Evolutionary conservation across 2,113 vertebrate species (phyloP).

Genomic region (Pristiophorus japonicus): DNA sequence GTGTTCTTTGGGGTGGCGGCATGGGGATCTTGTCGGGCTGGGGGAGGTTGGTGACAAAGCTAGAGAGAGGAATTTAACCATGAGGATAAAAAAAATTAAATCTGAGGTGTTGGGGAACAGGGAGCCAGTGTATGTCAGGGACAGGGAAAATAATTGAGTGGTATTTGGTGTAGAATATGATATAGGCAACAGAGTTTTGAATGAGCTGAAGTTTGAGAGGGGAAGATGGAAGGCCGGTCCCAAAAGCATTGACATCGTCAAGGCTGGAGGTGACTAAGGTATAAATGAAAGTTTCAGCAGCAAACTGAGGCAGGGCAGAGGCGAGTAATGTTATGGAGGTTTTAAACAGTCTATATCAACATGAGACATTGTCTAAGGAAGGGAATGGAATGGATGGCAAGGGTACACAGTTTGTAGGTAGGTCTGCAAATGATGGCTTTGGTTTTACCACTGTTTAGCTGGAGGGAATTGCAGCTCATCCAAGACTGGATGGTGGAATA

Average conservation of each 20-base stretch:
- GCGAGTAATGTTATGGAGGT: neutral
- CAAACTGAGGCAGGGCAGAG: neutral
- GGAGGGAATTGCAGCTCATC: no score
- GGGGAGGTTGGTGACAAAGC: neutral
- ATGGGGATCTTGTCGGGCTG: neutral
- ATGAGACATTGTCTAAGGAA: neutral
- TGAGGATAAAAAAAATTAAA: neutral
- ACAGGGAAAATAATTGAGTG: no score
- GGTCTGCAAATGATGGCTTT: no score
- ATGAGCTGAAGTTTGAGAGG: no score
- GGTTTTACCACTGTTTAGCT: no score
- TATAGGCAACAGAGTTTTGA: neutral
- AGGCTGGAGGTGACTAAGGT: neutral
- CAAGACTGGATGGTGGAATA: no score
- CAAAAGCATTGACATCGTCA: neutral
- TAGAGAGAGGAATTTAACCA: neutral
- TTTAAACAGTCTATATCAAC: neutral
- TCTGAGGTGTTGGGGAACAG: neutral
- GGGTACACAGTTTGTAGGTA: no score
- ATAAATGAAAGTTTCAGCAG: neutral
- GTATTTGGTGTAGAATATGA: no score
- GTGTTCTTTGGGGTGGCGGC: neutral
- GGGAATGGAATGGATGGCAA: neutral
- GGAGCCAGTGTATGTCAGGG: no score
- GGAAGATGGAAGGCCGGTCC: no score